Conservation (phyloP, 2,888 invertebrate genomes). For the Venusia cambrica region DNA sequence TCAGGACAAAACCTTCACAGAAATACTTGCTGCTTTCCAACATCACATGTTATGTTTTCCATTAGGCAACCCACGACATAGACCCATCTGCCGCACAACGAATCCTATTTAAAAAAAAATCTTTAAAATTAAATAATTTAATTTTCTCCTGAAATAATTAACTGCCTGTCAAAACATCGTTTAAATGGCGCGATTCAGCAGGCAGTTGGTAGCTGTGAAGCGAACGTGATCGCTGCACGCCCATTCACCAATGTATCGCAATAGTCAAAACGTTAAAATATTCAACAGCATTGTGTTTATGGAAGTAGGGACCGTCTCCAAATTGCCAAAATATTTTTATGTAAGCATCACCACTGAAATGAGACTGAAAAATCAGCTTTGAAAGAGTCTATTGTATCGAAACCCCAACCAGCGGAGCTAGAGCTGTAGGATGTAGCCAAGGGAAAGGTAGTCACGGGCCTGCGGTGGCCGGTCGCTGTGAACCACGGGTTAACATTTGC, state of each 20-base stretch:
- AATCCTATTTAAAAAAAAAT: no score
- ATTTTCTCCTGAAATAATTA: no score
- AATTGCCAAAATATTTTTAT: conserved; percentile 37
- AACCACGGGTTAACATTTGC: conserved; percentile 65
- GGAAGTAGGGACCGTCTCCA: conserved; percentile 33
- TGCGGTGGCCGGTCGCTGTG: conserved; percentile 44
- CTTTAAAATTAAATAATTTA: no score
- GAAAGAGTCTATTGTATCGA: conserved; percentile 42
- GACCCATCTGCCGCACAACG: no score
- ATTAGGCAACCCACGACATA: no score
- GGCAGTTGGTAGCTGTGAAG: conserved; percentile 18
- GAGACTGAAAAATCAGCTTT: conserved; percentile 48
- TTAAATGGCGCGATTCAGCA: no score
- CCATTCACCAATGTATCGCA: conserved; percentile 18
- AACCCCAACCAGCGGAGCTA: conserved; percentile 34
- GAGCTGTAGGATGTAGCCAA: conserved; percentile 32
- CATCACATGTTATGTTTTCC: no score
- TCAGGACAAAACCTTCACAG: no score
- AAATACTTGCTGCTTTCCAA: no score
- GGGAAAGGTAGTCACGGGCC: conserved; percentile 25
- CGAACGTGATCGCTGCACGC: conserved; percentile 10
- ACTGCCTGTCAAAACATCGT: no score
- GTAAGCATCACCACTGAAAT: conserved; percentile 40
- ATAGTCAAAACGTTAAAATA: conserved; percentile 19
- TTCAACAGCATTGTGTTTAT: conserved; percentile 33